Evolutionary conservation across 2,113 vertebrate genomes (phyloP).

Genomic region (Hiodon alosoides): DNA sequence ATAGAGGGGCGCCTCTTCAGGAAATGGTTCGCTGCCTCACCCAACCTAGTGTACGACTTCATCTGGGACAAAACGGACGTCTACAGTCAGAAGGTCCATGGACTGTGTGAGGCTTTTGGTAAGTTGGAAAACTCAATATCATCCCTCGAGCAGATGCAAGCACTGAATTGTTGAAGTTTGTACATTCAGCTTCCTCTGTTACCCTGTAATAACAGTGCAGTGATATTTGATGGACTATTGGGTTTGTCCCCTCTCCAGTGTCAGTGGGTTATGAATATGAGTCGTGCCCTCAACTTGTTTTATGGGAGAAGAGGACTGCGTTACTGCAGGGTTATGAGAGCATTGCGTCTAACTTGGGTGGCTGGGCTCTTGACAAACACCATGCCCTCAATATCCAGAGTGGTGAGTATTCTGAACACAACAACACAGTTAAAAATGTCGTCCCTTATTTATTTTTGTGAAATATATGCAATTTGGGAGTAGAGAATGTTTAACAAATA

Average conservation of each 20-base stretch:
- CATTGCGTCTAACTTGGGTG: conserved; percentile 78
- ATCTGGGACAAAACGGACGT: conserved; percentile 98
- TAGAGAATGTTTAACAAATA: too few relatives aligned
- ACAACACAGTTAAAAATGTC: not conserved
- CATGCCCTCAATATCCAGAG: conserved; percentile 80
- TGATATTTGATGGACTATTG: not conserved
- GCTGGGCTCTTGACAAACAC: conserved; percentile 81
- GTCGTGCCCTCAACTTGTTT: conserved; percentile 71
- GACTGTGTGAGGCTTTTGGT: conserved; percentile 86
- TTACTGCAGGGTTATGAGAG: conserved; percentile 78
- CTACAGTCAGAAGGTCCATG: conserved; percentile 92
- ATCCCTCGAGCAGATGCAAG: not conserved
- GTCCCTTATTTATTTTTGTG: too few relatives aligned
- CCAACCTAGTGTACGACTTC: conserved; percentile 82
- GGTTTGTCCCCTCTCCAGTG: conserved; percentile 59
- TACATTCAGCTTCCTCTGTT: not conserved
- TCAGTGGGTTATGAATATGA: conserved; percentile 83
- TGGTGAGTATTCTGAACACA: conserved; percentile 56
- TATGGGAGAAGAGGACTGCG: conserved; percentile 78
- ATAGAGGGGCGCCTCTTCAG: conserved; percentile 87
- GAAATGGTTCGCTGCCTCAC: conserved; percentile 87
- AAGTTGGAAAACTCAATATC: conserved; percentile 38
- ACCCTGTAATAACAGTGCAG: not conserved
- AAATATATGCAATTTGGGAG: too few relatives aligned
- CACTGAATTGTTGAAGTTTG: not conserved